Conservation (phyloP, 2,113 vertebrate genomes). For the Lasiurus borealis region DNA sequence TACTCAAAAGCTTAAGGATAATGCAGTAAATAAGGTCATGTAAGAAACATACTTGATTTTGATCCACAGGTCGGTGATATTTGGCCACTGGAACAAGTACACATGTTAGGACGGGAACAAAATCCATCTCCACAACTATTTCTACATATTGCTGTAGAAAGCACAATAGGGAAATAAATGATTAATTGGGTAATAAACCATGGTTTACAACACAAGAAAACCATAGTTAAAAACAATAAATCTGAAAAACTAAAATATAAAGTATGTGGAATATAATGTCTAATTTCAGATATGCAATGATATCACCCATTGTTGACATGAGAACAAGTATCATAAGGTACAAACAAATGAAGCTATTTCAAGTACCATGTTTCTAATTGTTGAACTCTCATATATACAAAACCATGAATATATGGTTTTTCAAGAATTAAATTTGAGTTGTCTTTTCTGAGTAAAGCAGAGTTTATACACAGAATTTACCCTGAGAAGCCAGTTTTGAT, state of each 20-base stretch:
- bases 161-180: conserved; percentile 41
- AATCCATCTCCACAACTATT: conserved; percentile 93
- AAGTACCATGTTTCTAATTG: not conserved
- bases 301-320: not conserved
- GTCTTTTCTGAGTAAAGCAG: not conserved
- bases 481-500: not conserved
- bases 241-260: conserved; percentile 19
- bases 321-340: not conserved
- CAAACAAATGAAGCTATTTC: conserved; percentile 2
- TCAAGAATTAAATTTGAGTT: no score
- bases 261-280: not conserved
- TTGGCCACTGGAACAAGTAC: conserved; percentile 92
- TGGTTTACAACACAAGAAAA: not conserved
- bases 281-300: not conserved
- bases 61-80: conserved; percentile 89
- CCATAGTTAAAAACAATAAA: not conserved
- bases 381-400: not conserved
- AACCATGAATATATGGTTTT: no score
- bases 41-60: conserved; percentile 83
- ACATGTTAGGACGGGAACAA: conserved; percentile 94
- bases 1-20: not conserved
- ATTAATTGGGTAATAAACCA: not conserved
- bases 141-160: conserved; percentile 90
- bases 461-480: conserved; percentile 18
- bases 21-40: not conserved